phyloP scores from a whole-genome alignment of 2,888 invertebrate genomes.

The Candidula unifasciata region DNA sequence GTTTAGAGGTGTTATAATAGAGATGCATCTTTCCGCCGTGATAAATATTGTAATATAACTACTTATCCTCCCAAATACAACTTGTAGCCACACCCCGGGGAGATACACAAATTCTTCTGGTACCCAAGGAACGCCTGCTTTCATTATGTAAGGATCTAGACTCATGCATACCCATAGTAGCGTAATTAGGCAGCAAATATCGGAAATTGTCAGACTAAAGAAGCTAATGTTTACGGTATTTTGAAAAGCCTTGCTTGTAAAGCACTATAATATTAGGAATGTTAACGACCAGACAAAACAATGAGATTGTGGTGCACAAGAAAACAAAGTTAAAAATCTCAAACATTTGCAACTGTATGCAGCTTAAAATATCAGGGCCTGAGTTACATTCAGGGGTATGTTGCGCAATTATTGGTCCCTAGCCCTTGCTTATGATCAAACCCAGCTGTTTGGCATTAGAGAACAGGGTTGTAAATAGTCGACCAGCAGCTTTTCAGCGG shows the following conservation, averaged over 20 bases:
- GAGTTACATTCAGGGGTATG: too few relatives aligned
- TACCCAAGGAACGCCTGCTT: not conserved
- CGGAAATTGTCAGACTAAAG: not conserved
- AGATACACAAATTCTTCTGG: not conserved
- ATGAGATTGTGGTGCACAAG: not conserved
- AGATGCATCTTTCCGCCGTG: slow-evolving; percentile 6
- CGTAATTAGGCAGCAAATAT: slow-evolving; percentile 8
- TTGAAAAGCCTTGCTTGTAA: not conserved
- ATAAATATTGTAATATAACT: slow-evolving; percentile 14
- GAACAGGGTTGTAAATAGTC: too few relatives aligned
- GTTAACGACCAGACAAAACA: not conserved
- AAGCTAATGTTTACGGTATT: slow-evolving; percentile 27
- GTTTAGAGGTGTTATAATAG: not conserved
- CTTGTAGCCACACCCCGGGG: slow-evolving; percentile 1
- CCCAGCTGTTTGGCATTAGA: too few relatives aligned
- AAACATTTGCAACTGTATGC: not conserved
- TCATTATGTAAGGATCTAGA: slow-evolving; percentile 5
- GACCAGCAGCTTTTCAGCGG: too few relatives aligned
- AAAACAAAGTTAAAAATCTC: not conserved
- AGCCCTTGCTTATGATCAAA: too few relatives aligned
- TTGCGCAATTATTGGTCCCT: too few relatives aligned
- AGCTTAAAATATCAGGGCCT: not conserved
- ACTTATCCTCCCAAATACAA: not conserved
- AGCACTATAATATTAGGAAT: slow-evolving; percentile 15
- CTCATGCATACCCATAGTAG: not conserved